A percentile compares a stretch with the other conserved stretches of the same genome.
Evolutionary conservation across 1,140 invertebrate genomes (phyloP).

Genomic region (Druon quercuslanigerum): DNA sequence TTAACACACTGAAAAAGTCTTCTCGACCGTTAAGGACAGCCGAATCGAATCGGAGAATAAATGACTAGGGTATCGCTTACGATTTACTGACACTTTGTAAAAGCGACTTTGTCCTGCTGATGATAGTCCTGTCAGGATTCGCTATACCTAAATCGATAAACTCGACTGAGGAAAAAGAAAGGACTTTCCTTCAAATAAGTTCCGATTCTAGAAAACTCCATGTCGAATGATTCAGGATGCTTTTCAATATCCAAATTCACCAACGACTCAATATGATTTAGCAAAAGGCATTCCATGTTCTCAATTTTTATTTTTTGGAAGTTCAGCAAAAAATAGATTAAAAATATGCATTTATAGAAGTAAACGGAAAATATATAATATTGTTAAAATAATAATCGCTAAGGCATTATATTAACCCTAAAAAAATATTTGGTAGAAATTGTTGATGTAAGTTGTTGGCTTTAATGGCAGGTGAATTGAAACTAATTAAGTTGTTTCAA

Average conservation of each 20-base stretch:
- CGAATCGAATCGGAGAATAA: conserved; percentile 46
- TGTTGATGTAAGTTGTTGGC: too few species aligned
- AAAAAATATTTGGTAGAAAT: too few species aligned
- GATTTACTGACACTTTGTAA: conserved; percentile 42
- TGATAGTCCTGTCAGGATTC: not conserved
- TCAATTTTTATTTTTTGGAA: too few species aligned
- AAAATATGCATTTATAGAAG: too few species aligned
- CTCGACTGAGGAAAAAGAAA: not conserved
- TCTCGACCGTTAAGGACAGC: conserved; percentile 51
- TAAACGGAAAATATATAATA: too few species aligned
- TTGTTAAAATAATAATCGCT: too few species aligned
- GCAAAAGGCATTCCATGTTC: too few species aligned
- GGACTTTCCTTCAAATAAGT: not conserved
- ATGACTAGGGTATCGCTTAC: conserved; percentile 39
- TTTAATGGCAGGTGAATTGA: too few species aligned
- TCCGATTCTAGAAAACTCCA: not conserved
- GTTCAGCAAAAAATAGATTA: too few species aligned
- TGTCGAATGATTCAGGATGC: not conserved
- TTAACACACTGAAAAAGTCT: not conserved
- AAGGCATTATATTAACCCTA: too few species aligned
- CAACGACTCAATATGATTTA: too few species aligned
- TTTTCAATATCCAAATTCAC: not conserved
- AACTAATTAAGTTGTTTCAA: too few species aligned
- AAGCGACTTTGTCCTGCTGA: conserved; percentile 15
- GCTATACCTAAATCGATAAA: conserved; percentile 17